A percentile compares a stretch with the other conserved stretches of the same genome.
phyloP scores from a whole-genome alignment of 2,888 invertebrate species.

The Drosophila multiciliata region DNA sequence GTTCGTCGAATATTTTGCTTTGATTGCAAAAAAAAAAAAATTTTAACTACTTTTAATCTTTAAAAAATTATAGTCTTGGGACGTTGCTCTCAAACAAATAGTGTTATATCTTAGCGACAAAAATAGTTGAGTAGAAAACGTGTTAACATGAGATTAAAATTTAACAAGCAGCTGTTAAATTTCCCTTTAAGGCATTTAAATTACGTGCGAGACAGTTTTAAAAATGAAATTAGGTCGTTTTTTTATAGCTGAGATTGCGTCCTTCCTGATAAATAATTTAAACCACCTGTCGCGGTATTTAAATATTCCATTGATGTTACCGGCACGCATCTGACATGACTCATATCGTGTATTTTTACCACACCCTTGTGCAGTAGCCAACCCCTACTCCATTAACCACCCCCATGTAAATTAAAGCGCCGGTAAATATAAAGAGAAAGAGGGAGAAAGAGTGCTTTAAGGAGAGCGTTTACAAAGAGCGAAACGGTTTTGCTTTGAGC shows the following conservation, averaged over 20 bases:
- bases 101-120: background rate
- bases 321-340: conserved; percentile 7
- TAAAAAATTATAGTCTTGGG: background rate
- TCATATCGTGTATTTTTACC: conserved; percentile 1
- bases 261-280: conserved; percentile 14
- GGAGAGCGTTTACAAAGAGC: conserved; percentile 16
- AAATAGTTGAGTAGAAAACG: background rate
- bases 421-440: background rate
- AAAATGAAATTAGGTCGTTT: conserved; percentile 27
- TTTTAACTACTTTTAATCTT: background rate
- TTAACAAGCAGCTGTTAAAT: conserved; percentile 60
- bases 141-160: conserved; percentile 51
- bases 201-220: conserved; percentile 7
- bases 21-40: background rate
- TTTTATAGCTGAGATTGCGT: background rate
- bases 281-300: conserved; percentile 45
- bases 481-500: conserved; percentile 40
- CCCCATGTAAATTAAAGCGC: conserved; percentile 26
- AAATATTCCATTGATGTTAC: conserved; percentile 3
- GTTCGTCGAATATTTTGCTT: background rate
- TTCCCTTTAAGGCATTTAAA: conserved; percentile 29
- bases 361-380: conserved; percentile 1
- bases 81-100: background rate
- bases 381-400: conserved; percentile 20
- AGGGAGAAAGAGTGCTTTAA: background rate